Evolutionary conservation across 2,888 invertebrate species (phyloP), one percentile per base, ranked within the genome.

Genomic region (Entomobrya proxima): DNA sequence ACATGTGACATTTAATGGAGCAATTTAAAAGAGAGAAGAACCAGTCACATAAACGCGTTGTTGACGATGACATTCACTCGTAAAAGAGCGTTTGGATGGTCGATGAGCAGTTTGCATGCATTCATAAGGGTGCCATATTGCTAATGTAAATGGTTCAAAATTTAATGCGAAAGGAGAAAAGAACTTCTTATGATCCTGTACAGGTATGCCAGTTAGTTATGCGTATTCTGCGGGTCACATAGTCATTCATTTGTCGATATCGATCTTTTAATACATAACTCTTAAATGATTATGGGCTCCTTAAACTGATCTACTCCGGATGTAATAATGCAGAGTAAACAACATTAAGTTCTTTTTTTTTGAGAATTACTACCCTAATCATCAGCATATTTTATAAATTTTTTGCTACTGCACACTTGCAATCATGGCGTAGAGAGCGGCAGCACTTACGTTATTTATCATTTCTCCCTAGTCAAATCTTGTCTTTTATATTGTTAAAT

Each of bases 1-100:
- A 81, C 81, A 86, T 81, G 81, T 86, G 86, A 82, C 82, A 78
- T 82, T 86, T 82, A 76, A 40, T 80, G 69, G 86, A 78, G 58
- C 27, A 61, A 3, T 30, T 21, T 11, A 6, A n/a, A 7, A 37
- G 37, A 11, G 5, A 37, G 5, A n/a, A n/a, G n/a, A n/a, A n/a
- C n/a, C n/a, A n/a, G n/a, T n/a, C n/a, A n/a, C n/a, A n/a, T n/a
- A n/a, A n/a, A n/a, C n/a, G n/a, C n/a, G n/a, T n/a, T n/a, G n/a
- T n/a, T n/a, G n/a, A n/a, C n/a, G n/a, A n/a, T n/a, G n/a, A n/a
- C n/a, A n/a, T n/a, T n/a, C n/a, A n/a, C n/a, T n/a, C n/a, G n/a
- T n/a, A n/a, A n/a, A n/a, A n/a, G n/a, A n/a, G n/a, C n/a, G n/a
- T n/a, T n/a, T n/a, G n/a, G n/a, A n/a, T n/a, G n/a, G n/a, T n/a